A percentile compares a stretch with the other conserved stretches of the same genome.
phyloP scores from a whole-genome alignment of 2,888 invertebrate species.

The Tenthredo amoena region DNA sequence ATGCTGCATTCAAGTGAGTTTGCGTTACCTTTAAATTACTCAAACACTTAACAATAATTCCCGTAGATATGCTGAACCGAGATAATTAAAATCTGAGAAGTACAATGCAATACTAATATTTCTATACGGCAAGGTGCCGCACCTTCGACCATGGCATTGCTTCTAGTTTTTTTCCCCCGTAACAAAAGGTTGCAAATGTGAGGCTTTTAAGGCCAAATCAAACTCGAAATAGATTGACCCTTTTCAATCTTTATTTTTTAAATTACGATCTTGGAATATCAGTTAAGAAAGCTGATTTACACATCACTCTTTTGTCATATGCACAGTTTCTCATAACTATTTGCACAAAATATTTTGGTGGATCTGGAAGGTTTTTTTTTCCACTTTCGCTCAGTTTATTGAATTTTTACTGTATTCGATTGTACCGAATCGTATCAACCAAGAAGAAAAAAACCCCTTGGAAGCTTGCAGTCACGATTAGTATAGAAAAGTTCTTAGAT shows the following conservation, averaged over 20 bases:
- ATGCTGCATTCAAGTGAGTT: conserved; percentile 12
- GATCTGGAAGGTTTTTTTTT: too few relatives aligned
- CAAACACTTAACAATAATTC: neutral
- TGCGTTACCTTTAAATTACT: neutral
- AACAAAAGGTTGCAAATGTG: neutral
- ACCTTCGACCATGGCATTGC: neutral
- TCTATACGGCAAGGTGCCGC: neutral
- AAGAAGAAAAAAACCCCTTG: neutral
- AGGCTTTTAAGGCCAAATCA: neutral
- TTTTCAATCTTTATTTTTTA: neutral
- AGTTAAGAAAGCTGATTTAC: too few relatives aligned
- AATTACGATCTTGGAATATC: too few relatives aligned
- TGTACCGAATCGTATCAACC: neutral
- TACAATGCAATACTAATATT: neutral
- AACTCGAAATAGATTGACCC: neutral
- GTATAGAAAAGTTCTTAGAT: neutral
- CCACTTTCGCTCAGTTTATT: neutral
- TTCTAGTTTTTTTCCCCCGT: neutral
- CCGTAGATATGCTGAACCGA: neutral
- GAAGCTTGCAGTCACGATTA: neutral
- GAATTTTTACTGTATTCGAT: neutral
- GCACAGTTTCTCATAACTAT: too few relatives aligned
- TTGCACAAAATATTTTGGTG: too few relatives aligned
- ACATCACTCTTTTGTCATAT: too few relatives aligned
- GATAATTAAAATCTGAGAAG: neutral